Evolutionary conservation across 1,140 invertebrate species (phyloP).

Genomic region (Grapholita molesta): DNA sequence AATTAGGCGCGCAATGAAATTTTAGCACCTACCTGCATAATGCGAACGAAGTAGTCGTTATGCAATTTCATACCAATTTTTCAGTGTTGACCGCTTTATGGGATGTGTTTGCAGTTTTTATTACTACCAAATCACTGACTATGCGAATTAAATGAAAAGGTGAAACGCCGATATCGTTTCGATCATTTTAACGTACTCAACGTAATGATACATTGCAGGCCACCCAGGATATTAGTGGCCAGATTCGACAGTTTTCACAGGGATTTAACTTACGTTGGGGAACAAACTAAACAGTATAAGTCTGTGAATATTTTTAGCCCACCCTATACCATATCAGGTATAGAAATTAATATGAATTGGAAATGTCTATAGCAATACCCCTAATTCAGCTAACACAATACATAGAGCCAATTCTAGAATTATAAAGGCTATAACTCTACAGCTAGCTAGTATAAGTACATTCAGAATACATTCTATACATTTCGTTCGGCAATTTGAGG

Average conservation of each 20-base stretch:
- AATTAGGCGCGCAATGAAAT: neutral
- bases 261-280: no score
- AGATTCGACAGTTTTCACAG: neutral
- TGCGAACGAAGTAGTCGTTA: neutral
- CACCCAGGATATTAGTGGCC: neutral
- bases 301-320: neutral
- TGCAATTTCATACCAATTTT: neutral
- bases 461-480: no score
- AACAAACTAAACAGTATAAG: neutral
- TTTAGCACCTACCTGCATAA: neutral
- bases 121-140: neutral
- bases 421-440: no score
- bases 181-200: neutral
- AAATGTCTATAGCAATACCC: no score
- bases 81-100: neutral
- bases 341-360: no score
- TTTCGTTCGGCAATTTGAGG: no score
- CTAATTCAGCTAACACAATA: no score
- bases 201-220: neutral
- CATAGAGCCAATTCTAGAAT: no score
- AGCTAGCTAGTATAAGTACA: no score
- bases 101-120: neutral
- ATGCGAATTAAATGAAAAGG: neutral
- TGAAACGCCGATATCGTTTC: neutral
- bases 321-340: no score